Base-by-base conservation (phyloP, 1,140 invertebrate species). In the Drosophila sturtevanti region DNA sequence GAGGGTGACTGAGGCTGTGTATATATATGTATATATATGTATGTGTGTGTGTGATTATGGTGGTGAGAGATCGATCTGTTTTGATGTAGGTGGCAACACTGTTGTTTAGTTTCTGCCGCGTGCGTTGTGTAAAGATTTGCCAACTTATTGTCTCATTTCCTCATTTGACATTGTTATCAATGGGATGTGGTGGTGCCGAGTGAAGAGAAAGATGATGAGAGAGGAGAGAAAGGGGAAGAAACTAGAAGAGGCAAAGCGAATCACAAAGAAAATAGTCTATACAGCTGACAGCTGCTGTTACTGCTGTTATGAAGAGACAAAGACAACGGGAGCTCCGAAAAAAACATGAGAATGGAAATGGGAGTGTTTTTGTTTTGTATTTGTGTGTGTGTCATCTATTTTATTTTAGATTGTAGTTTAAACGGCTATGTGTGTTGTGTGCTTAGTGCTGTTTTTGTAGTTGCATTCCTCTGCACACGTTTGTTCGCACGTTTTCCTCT, bases 211-310 rank as follows among this genome's bases (percentile, higher is more conserved):
- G 16, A 41, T n/a, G 5, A 14, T 10, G 2, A 11, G 41, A 21
- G 7, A 6, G 9, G 9, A 10, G 5, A 41, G 16, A 21, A 48
- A 48, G 41, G 16, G 16, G 18, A 21, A 9, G 16, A 41, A 9
- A 48, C 16, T 48, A 48, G 16, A 48, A 56, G 14, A 56, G 16
- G 54, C 54, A 22, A 35, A 87, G 62, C 65, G 54, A 63, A 64
- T 51, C 82, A 87, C 82, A 81, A 87, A 85, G 81, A 78, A 81
- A 85, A 82, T 52, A 72, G 71, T 76, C 75, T 63, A 70, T 79
- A 82, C 81, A 86, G 82, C 82, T 86, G 81, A 76, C 81, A 82
- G 82, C 81, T 86, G 82, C 81, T 69, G 41, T 14, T 44, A 37
- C 81, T 85, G 81, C 81, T 66, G 41, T 9, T 7, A 48, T n/a